Conservation (phyloP, 1,140 invertebrate species). For the Drosophila quadrilineata region DNA sequence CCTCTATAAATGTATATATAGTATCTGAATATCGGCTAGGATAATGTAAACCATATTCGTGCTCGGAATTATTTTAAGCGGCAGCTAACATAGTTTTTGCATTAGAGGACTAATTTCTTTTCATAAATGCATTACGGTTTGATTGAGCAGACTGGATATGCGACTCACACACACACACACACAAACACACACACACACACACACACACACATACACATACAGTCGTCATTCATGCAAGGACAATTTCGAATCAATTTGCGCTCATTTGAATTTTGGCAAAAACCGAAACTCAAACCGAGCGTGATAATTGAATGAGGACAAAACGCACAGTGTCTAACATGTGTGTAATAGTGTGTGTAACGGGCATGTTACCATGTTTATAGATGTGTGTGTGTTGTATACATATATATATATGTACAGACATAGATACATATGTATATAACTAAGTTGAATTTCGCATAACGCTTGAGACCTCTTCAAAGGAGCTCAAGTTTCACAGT, state of each 20-base stretch:
- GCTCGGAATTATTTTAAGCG: slow-evolving; percentile 10
- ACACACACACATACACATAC: neutral
- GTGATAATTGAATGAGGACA: slow-evolving; percentile 51
- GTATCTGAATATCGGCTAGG: neutral
- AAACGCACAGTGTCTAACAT: slow-evolving; percentile 17
- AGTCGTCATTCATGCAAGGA: slow-evolving; percentile 27
- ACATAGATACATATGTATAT: neutral
- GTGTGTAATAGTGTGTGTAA: neutral
- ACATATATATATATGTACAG: neutral
- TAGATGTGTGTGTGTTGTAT: neutral
- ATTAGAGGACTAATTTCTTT: slow-evolving; percentile 55
- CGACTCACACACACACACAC: neutral
- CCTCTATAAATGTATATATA: neutral
- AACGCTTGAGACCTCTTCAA: no score
- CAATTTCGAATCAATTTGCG: slow-evolving; percentile 46
- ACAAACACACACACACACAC: neutral
- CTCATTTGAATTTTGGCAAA: slow-evolving; percentile 61
- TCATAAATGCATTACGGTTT: slow-evolving; percentile 36
- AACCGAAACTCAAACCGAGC: slow-evolving; percentile 59
- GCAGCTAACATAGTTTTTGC: slow-evolving; percentile 47
- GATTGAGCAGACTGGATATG: slow-evolving; percentile 6
- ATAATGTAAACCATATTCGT: no score
- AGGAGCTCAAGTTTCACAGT: no score
- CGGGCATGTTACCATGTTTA: neutral
- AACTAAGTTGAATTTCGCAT: no score